A percentile compares a stretch with the other conserved stretches of the same genome.
Evolutionary conservation across 2,797 vertebrate genomes (phyloP).

Genomic region (Oreonectes daqikongensis): DNA sequence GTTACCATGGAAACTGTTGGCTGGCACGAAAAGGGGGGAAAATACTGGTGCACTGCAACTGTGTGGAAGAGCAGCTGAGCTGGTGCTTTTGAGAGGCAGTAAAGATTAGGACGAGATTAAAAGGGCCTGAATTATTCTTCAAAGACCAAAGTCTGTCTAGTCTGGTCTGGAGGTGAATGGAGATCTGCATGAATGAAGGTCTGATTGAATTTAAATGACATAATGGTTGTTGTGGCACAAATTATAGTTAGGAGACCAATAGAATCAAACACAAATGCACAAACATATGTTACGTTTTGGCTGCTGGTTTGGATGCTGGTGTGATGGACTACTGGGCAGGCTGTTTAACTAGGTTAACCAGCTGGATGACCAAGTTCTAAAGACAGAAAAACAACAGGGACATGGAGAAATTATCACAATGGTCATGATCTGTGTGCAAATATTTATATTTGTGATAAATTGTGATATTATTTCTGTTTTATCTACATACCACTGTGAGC

Average conservation of each 20-base stretch:
- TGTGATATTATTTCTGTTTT: not conserved
- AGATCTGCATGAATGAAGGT: slow-evolving; percentile 36
- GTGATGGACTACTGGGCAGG: not conserved
- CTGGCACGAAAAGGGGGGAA: slow-evolving; percentile 64
- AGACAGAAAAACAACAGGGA: no score
- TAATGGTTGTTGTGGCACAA: slow-evolving; percentile 36
- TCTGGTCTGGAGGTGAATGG: slow-evolving; percentile 4
- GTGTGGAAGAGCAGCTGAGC: slow-evolving; percentile 35
- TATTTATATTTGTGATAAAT: not conserved
- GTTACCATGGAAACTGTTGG: slow-evolving; percentile 88
- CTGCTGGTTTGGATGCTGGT: not conserved
- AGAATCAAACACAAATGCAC: slow-evolving; percentile 12
- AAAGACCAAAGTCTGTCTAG: slow-evolving; percentile 15
- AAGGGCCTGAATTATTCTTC: slow-evolving; percentile 38
- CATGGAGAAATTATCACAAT: no score
- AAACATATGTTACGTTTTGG: not conserved
- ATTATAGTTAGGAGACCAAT: slow-evolving; percentile 27
- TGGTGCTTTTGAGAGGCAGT: slow-evolving; percentile 27
- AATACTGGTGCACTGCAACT: slow-evolving; percentile 51
- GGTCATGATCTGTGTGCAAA: not conserved
- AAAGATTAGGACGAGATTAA: slow-evolving; percentile 52
- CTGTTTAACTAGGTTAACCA: not conserved
- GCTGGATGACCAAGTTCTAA: not conserved
- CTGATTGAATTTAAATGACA: slow-evolving; percentile 40
- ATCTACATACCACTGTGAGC: no score